Evolutionary conservation across 2,113 vertebrate species (phyloP).

Genomic region (Gobiocypris rarus): DNA sequence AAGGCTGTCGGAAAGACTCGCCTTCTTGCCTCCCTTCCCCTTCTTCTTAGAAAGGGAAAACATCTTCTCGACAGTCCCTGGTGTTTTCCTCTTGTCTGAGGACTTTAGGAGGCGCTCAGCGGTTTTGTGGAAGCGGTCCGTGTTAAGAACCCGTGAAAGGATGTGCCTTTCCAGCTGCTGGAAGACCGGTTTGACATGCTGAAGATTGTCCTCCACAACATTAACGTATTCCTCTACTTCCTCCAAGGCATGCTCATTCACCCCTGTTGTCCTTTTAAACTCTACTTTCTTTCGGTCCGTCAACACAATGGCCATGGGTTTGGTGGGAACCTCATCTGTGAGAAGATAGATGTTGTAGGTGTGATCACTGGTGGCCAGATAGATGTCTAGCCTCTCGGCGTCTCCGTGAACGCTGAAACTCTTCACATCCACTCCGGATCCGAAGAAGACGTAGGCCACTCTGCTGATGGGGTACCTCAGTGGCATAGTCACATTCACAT

Average conservation of each 20-base stretch:
- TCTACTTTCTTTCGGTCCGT: constrained; percentile 84
- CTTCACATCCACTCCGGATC: constrained; percentile 86
- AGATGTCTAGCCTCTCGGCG: constrained; percentile 84
- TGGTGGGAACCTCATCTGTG: constrained; percentile 78
- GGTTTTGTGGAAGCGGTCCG: constrained; percentile 85
- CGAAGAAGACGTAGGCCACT: constrained; percentile 90
- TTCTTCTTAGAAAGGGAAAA: constrained; percentile 86
- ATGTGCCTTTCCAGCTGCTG: constrained; percentile 94
- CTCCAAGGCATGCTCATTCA: constrained; percentile 66
- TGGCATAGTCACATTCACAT: constrained; percentile 90
- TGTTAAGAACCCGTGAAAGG: constrained; percentile 87
- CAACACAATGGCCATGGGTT: constrained; percentile 85
- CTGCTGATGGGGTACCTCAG: constrained; percentile 85
- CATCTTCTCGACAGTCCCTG: constrained; percentile 88
- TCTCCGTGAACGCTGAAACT: constrained; percentile 89
- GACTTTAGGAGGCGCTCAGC: constrained; percentile 89
- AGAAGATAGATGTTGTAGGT: constrained; percentile 87
- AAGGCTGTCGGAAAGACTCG: constrained; percentile 78
- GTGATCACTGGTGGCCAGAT: constrained; percentile 83
- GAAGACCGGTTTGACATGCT: constrained; percentile 91
- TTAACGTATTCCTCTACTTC: constrained; percentile 86
- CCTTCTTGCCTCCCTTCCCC: constrained; percentile 78
- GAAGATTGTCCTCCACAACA: constrained; percentile 87
- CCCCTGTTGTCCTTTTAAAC: constrained; percentile 79
- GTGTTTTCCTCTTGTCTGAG: constrained; percentile 89